Base-by-base conservation (phyloP, 2,113 vertebrate genomes). In the Poeciliopsis retropinna region DNA sequence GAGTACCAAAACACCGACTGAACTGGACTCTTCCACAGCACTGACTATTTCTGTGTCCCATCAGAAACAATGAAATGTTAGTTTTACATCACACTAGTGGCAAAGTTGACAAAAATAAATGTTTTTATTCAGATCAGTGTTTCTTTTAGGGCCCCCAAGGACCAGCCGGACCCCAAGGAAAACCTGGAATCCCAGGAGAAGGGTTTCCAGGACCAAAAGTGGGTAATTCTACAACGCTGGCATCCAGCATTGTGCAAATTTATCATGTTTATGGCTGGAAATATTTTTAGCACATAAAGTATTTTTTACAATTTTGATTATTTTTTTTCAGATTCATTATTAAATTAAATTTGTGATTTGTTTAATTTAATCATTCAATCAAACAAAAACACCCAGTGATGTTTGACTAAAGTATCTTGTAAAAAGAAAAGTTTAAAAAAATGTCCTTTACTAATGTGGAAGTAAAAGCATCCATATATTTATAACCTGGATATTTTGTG, bases 191-290 rank as follows among this genome's bases (percentile, higher is more conserved):
- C 3, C 75, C 92, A 12, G 96, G 96, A 78, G 95, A 97, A 72
- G 96, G 96, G 29, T 74, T 96, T 76, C 93, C 93, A 78, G 96
- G 96, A 19, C 84, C 93, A 41, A 98, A 98, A 94, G 96, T 97
- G 87, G 79, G 77, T 15, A n/a, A 34, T 2, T 57, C 51, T n/a
- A 9, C 25, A 25, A 34, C 7, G 7, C 22, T 57, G 51, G 25
- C 7, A 57, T 8, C 9, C 25, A 10, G 9, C 14, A 1, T 6
- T n/a, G 51, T 11, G 2, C 25, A 62, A 5, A 29, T 31, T 29
- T 15, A 29, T 30, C 30, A 7, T 27, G 11, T 62, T 29, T 29
- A 7, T 7, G 28, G 1, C 28, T 17, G 12, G 17, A 62, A 30
- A 30, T 15, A 30, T 61, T 14, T 27, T 54, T 1, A 22, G 15